Evolutionary conservation across 2,888 invertebrate species (phyloP), one percentile per base, ranked within the genome.

Genomic region (Apoda limacodes): DNA sequence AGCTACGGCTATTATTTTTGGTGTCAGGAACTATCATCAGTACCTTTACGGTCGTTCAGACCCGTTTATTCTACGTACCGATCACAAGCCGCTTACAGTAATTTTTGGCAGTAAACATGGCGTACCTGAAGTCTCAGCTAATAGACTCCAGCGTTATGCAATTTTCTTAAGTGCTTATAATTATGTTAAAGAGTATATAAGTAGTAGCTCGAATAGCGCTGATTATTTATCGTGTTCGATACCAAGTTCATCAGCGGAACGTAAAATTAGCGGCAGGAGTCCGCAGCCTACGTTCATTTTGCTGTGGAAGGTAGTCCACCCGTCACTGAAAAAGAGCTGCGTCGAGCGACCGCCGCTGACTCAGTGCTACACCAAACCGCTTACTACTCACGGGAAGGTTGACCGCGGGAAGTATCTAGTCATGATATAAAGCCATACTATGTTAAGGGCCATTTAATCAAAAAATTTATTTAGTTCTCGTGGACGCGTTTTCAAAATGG

Each of bases 121-220:
- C 7, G 36, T 46, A 4, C 40, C 42, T 1, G 44, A 44, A 22
- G 30, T 40, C 5, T 31, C 46, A 0, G 46, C 46, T 2, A 41
- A 44, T 12, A 12, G 44, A 2, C 22, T 44, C 5, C 41, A 44
- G 21, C 28, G 44, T 5, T 42, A 45, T 19, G 46, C 41, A 15
- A 25, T 44, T 9, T 42, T 44, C 23, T 23, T 43, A n/a, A n/a
- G n/a, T 43, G 39, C 15, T 1, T 41, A 42, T 32, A 45, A 45
- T 27, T 41, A 38, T 30, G 22, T 4, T 4, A 41, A 43, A 4
- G 38, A 28, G 22, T 33, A 32, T 3, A 13, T 35, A 2, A 23
- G 23, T 4, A 28, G 34, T n/a, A n/a, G n/a, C n/a, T n/a, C n/a
- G n/a, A n/a, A n/a, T n/a, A n/a, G n/a, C 15, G 29, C 27, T 2